Evolutionary conservation across 92 coral and sea anemone species (phyloP), one percentile per base, ranked within the genome.

Genomic region (Parazoanthus darwini): DNA sequence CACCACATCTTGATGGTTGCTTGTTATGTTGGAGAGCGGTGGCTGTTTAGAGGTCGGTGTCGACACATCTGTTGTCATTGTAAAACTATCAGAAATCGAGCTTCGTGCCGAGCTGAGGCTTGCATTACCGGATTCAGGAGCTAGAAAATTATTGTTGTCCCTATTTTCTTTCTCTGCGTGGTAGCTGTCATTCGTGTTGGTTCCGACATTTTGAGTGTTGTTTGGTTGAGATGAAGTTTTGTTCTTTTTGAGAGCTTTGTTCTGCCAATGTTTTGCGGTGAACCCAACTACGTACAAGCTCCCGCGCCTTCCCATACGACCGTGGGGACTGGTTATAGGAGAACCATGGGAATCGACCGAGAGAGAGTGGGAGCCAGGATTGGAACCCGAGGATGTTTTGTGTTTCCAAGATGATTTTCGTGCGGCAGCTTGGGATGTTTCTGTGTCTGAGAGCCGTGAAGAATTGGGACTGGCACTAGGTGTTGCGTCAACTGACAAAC

Each of bases 281-380:
- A 95, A 97, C 8, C 99, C 99, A 15, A 97, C 99, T 14, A 97
- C 94, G 81, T 95, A 97, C 0, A 97, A 90, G 75, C 99, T 97
- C 2, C 98, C 98, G 18, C 99, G 97, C 80, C 99, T 91, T 44
- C 99, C 99, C 93, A 95, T 92, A 7, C 99, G 93, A 8, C 96
- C 98, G 43, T 95, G 92, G 9, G 92, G 91, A 78, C 84, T 90
- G 35, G 68, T 81, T 16, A 82, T 81, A 75, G 96, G 94, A 6
- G 96, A 95, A 4, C 96, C 96, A 26, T 91, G 86, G 0, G 97
- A 90, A 15, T 93, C 96, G 2, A 93, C 72, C 35, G 98, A 92
- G 43, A 93, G 66, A 14, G 98, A 92, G 50, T 92, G 88, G 23
- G 91, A 72, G 25, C 94, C 93, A 2, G 89, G 84, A 9, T 90